These are phyloP conservation scores for Eremophila alpestris DNA, from an alignment of 2,797 vertebrate genomes.

Conservation along the genomic window DNA sequence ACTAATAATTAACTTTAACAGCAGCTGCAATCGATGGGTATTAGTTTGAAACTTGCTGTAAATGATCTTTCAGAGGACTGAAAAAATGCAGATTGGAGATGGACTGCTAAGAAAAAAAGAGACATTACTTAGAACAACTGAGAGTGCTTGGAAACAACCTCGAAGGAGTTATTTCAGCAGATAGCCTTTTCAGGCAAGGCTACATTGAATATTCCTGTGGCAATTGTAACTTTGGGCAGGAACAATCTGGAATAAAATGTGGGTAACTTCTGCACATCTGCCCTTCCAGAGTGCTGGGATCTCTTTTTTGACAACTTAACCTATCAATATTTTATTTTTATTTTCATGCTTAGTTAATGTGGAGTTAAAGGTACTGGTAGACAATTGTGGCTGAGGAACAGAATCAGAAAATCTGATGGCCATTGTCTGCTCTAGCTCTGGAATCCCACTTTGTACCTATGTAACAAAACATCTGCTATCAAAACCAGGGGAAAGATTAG, in stretches of 20 bases:
- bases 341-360: neutral
- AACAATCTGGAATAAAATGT: neutral
- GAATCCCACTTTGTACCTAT: slow-evolving; percentile 1
- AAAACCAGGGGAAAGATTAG: slow-evolving; percentile 42
- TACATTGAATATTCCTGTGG: neutral
- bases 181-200: neutral
- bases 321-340: neutral
- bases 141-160: neutral
- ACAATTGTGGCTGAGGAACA: neutral
- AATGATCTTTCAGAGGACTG: slow-evolving; percentile 11
- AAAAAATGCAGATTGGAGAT: neutral
- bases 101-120: neutral
- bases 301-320: neutral
- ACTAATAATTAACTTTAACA: slow-evolving; percentile 33
- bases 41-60: slow-evolving; percentile 20
- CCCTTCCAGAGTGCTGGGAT: neutral
- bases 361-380: neutral
- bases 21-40: neutral
- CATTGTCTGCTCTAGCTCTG: neutral
- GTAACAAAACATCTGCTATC: slow-evolving; percentile 43
- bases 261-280: neutral
- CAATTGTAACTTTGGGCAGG: neutral
- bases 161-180: neutral
- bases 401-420: neutral
- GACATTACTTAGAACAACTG: neutral